Percentiles rank a stretch among this genome's conserved stretches.
Conservation (phyloP, 2,888 invertebrate species). For the Cyclophora albipunctata region DNA sequence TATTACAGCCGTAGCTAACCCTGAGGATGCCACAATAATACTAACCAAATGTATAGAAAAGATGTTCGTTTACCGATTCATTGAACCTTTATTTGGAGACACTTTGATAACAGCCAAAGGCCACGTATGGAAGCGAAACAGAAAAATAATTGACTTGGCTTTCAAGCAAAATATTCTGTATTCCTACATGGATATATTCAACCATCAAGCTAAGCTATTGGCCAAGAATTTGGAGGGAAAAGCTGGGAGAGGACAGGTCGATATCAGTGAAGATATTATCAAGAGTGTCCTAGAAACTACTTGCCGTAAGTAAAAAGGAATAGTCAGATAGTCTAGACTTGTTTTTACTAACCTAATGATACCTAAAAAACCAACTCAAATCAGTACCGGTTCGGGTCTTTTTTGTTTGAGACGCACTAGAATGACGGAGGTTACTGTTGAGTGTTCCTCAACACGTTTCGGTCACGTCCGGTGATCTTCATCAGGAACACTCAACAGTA, state of each 20-base stretch:
- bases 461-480: too few species aligned
- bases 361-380: too few species aligned
- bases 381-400: too few species aligned
- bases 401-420: too few species aligned
- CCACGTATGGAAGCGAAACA: constrained; percentile 21
- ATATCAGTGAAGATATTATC: constrained; percentile 13
- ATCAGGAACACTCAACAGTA: too few species aligned
- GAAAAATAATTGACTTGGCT: constrained; percentile 18
- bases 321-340: too few species aligned
- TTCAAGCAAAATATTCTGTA: constrained; percentile 22
- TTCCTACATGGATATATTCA: constrained; percentile 19
- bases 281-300: constrained; percentile 18
- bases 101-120: constrained; percentile 15
- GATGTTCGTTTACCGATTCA: constrained; percentile 14
- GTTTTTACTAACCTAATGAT: too few species aligned
- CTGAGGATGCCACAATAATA: constrained; percentile 11
- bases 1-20: constrained; percentile 17
- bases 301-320: constrained; percentile 17
- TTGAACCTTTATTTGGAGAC: constrained; percentile 17
- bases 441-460: too few species aligned
- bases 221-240: constrained; percentile 6
- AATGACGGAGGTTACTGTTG: too few species aligned
- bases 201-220: constrained; percentile 14
- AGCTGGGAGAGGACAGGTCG: constrained; percentile 13
- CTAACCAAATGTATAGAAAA: constrained; percentile 19